Conservation (phyloP, 1,140 invertebrate species). For the Ceratina calcarata region DNA sequence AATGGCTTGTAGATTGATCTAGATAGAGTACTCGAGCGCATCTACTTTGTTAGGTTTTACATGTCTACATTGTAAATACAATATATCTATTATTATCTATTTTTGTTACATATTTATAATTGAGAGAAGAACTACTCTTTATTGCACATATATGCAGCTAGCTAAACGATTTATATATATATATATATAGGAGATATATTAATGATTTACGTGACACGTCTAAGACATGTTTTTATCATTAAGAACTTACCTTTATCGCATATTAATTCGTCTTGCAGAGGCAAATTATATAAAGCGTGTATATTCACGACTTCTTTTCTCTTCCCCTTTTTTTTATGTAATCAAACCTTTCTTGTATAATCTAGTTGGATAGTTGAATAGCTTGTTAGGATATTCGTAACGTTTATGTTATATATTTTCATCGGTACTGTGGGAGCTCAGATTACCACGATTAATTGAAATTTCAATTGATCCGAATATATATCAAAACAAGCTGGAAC, state of each 20-base stretch:
- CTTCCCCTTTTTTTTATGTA: constrained; percentile 64
- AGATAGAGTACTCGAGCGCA: constrained; percentile 42
- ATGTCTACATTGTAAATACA: constrained; percentile 77
- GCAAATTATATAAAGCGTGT: constrained; percentile 37
- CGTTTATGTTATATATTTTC: constrained; percentile 55
- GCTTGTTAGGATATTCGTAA: constrained; percentile 60
- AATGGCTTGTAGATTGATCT: constrained; percentile 49
- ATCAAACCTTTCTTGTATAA: constrained; percentile 68
- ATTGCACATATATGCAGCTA: constrained; percentile 56
- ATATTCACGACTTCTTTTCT: constrained; percentile 52
- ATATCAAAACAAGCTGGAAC: not conserved
- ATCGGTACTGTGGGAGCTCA: constrained; percentile 48
- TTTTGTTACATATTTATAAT: constrained; percentile 74
- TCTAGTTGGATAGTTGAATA: constrained; percentile 70
- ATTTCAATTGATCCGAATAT: constrained; percentile 3
- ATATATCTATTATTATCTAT: constrained; percentile 71
- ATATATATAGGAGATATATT: constrained; percentile 44
- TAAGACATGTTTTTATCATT: constrained; percentile 51
- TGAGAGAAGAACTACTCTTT: constrained; percentile 65
- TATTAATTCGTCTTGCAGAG: constrained; percentile 42
- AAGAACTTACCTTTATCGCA: constrained; percentile 42
- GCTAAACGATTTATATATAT: constrained; percentile 31
- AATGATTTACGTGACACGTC: constrained; percentile 40
- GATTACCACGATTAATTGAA: constrained; percentile 18
- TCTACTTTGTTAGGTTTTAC: constrained; percentile 71